Evolutionary conservation across 1,140 invertebrate species (phyloP).

Genomic region (Steinernema khuongi): DNA sequence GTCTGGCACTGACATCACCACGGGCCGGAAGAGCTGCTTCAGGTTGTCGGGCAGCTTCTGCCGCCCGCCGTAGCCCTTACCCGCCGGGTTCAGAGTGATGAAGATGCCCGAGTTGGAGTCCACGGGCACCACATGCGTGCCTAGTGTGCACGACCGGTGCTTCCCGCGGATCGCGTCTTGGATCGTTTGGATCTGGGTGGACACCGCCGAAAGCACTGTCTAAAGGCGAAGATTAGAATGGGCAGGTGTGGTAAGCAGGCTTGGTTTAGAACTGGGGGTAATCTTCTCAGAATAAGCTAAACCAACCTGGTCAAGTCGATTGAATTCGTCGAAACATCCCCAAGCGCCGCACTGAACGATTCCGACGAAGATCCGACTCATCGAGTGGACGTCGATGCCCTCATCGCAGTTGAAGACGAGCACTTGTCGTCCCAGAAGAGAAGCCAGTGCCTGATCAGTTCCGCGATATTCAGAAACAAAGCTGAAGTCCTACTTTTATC

Average conservation of each 20-base stretch:
- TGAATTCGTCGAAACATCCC: slow-evolving; percentile 99
- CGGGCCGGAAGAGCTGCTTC: slow-evolving; percentile 91
- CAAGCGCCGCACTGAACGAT: slow-evolving; percentile 93
- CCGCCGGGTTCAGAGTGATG: slow-evolving; percentile 93
- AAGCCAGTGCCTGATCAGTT: slow-evolving; percentile 82
- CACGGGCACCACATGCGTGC: slow-evolving; percentile 60
- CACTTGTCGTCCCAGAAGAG: slow-evolving; percentile 91
- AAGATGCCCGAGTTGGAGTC: slow-evolving; percentile 99
- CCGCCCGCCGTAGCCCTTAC: slow-evolving; percentile 83
- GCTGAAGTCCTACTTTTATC: slow-evolving; percentile 73
- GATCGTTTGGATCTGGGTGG: slow-evolving; percentile 97
- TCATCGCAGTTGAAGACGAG: slow-evolving; percentile 99
- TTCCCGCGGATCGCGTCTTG: slow-evolving; percentile 76
- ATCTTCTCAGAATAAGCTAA: too few species aligned
- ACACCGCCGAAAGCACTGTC: slow-evolving; percentile 79
- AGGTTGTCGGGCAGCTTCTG: slow-evolving; percentile 97
- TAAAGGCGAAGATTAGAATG: slow-evolving; percentile 19
- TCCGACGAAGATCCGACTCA: slow-evolving; percentile 91
- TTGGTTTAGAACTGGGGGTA: slow-evolving; percentile 66
- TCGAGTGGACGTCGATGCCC: slow-evolving; percentile 62
- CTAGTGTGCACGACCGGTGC: slow-evolving; percentile 24
- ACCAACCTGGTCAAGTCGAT: slow-evolving; percentile 85
- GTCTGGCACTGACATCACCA: slow-evolving; percentile 98
- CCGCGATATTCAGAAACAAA: neutral
- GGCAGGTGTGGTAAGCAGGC: neutral